Evolutionary conservation across 2,797 vertebrate species (phyloP), one percentile per base, ranked within the genome.

Genomic region (Tenualosa ilisha): DNA sequence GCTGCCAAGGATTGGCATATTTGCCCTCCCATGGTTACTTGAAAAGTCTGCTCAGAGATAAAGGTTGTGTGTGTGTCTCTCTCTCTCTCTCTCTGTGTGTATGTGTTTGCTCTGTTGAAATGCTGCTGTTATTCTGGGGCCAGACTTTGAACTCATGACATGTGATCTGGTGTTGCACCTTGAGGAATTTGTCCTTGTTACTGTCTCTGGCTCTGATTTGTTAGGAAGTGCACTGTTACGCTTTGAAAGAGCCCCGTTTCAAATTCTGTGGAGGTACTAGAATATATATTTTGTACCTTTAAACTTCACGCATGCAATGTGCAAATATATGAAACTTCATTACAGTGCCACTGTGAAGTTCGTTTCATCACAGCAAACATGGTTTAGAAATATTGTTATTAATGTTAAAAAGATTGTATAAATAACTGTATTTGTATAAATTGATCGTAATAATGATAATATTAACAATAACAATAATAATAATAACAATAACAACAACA

Each of bases 71-170:
- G 15, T 22, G 37, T 22, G 72, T 79, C 50, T 7, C 50, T 12
- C 50, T 51, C 11, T 51, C 7, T 51, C 0, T 49, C 4, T 1
- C 13, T 3, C 37, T 43, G 3, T 75, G 37, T 22, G 72, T 79
- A 8, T 46, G 40, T 11, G 7, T 40, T 46, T 46, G 72, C 37
- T 46, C 40, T 46, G 72, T 17, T 8, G 3, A 22, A 79, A 79
- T 79, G 37, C 37, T 46, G 15, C 40, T 79, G 72, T 79, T 79
- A 79, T 46, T 79, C 72, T 43, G 72, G 17, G 5, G n/a, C 13
- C 83, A 85, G 81, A 85, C 24, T 84, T 75, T 84, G 75, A 82
- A 72, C 82, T 75, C 75, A 24, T 40, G 50, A 85, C 82, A 81
- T 81, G 82, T 86, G 63, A 83, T 86, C 43, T 79, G 15, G 37